phyloP scores from a whole-genome alignment of 2,888 invertebrate genomes.

The Spisula subtruncata region DNA sequence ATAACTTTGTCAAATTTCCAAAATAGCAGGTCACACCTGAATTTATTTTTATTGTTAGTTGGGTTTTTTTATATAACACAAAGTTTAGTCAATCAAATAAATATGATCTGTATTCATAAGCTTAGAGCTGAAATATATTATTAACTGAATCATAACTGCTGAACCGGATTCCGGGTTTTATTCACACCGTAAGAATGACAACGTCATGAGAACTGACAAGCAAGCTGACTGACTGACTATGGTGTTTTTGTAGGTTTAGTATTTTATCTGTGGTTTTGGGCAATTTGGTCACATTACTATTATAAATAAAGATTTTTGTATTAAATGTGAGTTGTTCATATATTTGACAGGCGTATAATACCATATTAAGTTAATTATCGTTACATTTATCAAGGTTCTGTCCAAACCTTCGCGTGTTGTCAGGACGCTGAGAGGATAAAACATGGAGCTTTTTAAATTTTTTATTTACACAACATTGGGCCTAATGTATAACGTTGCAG shows the following conservation, averaged over 20 bases:
- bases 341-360: constrained; percentile 24
- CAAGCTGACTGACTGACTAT: background rate
- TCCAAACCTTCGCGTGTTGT: constrained; percentile 6
- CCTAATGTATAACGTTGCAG: background rate
- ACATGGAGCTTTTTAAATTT: background rate
- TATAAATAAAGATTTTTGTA: constrained; percentile 29
- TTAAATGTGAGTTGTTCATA: background rate
- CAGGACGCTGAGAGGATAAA: background rate
- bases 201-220: background rate
- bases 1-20: no score
- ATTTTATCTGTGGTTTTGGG: constrained; percentile 12
- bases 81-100: no score
- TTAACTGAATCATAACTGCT: no score
- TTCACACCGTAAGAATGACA: background rate
- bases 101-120: no score
- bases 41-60: no score
- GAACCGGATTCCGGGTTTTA: constrained; percentile 6
- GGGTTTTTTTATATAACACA: no score
- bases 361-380: constrained; percentile 14
- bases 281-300: background rate
- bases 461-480: background rate
- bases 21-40: no score
- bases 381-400: background rate
- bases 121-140: no score
- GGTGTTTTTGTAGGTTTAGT: background rate